Conservation (phyloP, 2,113 vertebrate species). For the Tylochromis polylepis region DNA sequence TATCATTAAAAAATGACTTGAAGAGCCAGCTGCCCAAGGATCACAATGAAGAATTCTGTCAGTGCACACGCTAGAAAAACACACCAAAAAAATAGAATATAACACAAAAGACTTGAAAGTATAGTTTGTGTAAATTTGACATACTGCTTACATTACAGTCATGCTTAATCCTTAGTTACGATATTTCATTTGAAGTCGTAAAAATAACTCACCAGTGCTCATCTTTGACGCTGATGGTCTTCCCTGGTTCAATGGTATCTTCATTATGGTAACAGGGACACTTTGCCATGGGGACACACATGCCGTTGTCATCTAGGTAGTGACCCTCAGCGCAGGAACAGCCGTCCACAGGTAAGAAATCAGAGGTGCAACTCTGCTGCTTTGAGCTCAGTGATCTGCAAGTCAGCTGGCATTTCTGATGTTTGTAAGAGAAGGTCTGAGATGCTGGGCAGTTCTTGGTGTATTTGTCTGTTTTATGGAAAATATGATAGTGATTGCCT, state of each 20-base stretch:
- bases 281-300: slow-evolving; percentile 77
- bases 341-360: too few species aligned
- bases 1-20: slow-evolving; percentile 52
- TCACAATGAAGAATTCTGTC: slow-evolving; percentile 80
- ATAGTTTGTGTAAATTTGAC: too few species aligned
- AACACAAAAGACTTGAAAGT: too few species aligned
- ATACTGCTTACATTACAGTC: neutral
- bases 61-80: slow-evolving; percentile 76
- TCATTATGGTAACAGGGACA: slow-evolving; percentile 85
- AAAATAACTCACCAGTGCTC: slow-evolving; percentile 84
- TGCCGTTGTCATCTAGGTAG: slow-evolving; percentile 77
- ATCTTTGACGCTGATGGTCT: slow-evolving; percentile 75
- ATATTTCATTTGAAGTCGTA: neutral
- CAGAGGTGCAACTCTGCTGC: too few species aligned
- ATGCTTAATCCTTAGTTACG: neutral
- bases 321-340: slow-evolving; percentile 82
- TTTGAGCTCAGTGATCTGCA: too few species aligned
- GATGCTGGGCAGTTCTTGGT: slow-evolving; percentile 74
- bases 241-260: slow-evolving; percentile 74
- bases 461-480: slow-evolving; percentile 75
- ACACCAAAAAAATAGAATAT: neutral
- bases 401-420: slow-evolving; percentile 84
- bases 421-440: slow-evolving; percentile 84
- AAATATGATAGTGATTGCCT: neutral
- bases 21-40: slow-evolving; percentile 47